Percentiles rank a stretch among this genome's conserved stretches.
These are phyloP conservation scores for Lepidurus arcticus DNA, from an alignment of 1,140 invertebrate species.

Conservation along the genomic window DNA sequence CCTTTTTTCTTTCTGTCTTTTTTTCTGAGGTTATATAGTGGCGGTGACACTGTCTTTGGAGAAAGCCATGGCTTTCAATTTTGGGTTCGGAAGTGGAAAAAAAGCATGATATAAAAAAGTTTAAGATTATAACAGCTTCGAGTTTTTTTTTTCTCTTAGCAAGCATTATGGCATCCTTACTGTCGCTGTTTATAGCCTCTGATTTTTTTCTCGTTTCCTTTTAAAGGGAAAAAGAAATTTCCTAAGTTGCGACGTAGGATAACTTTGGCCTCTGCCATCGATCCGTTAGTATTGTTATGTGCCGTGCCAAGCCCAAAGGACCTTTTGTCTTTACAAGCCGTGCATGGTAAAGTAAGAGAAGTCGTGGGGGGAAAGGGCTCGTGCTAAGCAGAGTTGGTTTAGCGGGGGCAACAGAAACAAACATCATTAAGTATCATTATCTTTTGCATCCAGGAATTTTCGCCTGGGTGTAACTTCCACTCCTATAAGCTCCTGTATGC, in stretches of 20 bases:
- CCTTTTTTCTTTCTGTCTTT: background rate
- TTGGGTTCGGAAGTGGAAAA: background rate
- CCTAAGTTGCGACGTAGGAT: background rate
- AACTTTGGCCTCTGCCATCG: constrained; percentile 1
- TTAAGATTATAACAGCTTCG: too few relatives aligned
- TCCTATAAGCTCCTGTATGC: background rate
- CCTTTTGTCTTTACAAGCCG: constrained; percentile 10
- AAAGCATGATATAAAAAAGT: too few relatives aligned
- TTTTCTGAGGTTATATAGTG: background rate
- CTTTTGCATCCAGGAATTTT: background rate
- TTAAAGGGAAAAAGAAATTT: background rate
- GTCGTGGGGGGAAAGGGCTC: background rate
- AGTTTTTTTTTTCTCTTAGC: too few relatives aligned
- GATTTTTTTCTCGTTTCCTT: background rate
- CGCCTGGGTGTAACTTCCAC: background rate
- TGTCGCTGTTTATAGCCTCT: background rate
- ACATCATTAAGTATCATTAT: background rate
- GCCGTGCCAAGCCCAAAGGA: background rate
- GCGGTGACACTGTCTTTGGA: too few relatives aligned
- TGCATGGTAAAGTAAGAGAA: background rate
- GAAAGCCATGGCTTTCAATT: background rate
- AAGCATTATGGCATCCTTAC: too few relatives aligned
- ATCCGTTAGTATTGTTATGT: background rate
- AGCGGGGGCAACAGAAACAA: background rate
- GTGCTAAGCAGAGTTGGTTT: background rate